Evolutionary conservation across 2,888 invertebrate species (phyloP).

Genomic region (Thera britannica): DNA sequence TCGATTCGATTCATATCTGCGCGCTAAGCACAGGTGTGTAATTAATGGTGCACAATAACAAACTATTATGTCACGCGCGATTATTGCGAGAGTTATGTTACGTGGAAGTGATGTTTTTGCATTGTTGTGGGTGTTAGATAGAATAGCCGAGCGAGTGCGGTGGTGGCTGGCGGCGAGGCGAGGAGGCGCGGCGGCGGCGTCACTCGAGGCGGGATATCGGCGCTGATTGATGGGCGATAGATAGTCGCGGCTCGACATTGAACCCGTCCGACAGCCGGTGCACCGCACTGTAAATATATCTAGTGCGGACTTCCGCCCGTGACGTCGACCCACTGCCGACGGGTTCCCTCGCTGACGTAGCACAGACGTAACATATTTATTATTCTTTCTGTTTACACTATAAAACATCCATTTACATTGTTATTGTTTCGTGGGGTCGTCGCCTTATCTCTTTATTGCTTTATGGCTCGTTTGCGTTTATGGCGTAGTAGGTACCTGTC

Average conservation of each 20-base stretch:
- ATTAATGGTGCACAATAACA: slow-evolving; percentile 56
- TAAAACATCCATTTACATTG: slow-evolving; percentile 78
- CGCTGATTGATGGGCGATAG: slow-evolving; percentile 82
- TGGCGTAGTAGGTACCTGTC: slow-evolving; percentile 45
- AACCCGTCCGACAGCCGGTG: slow-evolving; percentile 65
- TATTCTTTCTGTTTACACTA: slow-evolving; percentile 81
- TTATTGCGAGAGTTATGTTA: slow-evolving; percentile 47
- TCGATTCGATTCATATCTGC: slow-evolving; percentile 60
- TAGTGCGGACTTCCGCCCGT: slow-evolving; percentile 79
- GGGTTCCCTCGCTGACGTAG: slow-evolving; percentile 62
- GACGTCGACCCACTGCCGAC: slow-evolving; percentile 74
- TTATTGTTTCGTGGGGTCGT: slow-evolving; percentile 77
- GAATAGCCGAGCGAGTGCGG: slow-evolving; percentile 9
- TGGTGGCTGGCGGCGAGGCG: slow-evolving; percentile 25
- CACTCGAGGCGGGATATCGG: slow-evolving; percentile 42
- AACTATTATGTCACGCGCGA: slow-evolving; percentile 53
- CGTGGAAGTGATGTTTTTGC: slow-evolving; percentile 33
- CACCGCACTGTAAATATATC: slow-evolving; percentile 72
- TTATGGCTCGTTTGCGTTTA: slow-evolving; percentile 65
- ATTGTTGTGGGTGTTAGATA: slow-evolving; percentile 22
- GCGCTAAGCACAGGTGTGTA: slow-evolving; percentile 59
- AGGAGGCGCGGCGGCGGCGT: slow-evolving; percentile 37
- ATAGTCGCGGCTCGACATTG: slow-evolving; percentile 78
- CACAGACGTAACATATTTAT: slow-evolving; percentile 72
- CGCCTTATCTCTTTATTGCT: slow-evolving; percentile 78